These are phyloP conservation scores for Leucophenga maculata DNA, from an alignment of 2,888 invertebrate species.

Conservation along the genomic window DNA sequence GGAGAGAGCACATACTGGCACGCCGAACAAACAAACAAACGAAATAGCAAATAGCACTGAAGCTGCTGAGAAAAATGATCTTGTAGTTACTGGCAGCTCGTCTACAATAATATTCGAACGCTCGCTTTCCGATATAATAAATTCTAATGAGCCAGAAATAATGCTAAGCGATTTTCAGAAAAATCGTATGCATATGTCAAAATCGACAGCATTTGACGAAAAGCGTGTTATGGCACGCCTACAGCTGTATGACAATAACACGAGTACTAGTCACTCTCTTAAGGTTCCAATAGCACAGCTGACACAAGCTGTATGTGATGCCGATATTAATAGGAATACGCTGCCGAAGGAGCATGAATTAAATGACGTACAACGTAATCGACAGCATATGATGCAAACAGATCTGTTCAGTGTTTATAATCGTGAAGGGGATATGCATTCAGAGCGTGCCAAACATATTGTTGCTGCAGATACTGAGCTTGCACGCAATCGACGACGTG, in stretches of 20 bases:
- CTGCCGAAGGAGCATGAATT: conserved; percentile 39
- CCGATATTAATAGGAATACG: conserved; percentile 62
- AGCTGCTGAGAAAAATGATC: conserved; percentile 36
- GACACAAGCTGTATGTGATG: conserved; percentile 76
- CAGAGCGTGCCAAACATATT: conserved; percentile 47
- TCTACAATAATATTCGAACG: no score
- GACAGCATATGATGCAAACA: conserved; percentile 66
- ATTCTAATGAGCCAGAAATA: conserved; percentile 57
- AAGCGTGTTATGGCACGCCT: conserved; percentile 20
- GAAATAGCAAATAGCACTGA: background rate
- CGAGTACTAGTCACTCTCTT: background rate
- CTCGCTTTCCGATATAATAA: conserved; percentile 61
- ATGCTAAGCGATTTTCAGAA: conserved; percentile 44
- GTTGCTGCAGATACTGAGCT: conserved; percentile 32
- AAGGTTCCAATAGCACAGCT: conserved; percentile 63
- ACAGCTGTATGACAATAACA: background rate
- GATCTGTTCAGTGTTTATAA: conserved; percentile 57
- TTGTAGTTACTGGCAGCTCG: no score
- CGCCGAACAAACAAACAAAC: no score
- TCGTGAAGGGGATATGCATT: conserved; percentile 42
- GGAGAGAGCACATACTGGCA: background rate
- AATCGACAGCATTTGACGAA: conserved; percentile 42
- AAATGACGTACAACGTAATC: conserved; percentile 70
- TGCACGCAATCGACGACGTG: conserved; percentile 53
- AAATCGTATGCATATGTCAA: conserved; percentile 54